A percentile compares a stretch with the other conserved stretches of the same genome.
Evolutionary conservation across 2,888 invertebrate species (phyloP).

Genomic region (Tetheella fluctuosa): DNA sequence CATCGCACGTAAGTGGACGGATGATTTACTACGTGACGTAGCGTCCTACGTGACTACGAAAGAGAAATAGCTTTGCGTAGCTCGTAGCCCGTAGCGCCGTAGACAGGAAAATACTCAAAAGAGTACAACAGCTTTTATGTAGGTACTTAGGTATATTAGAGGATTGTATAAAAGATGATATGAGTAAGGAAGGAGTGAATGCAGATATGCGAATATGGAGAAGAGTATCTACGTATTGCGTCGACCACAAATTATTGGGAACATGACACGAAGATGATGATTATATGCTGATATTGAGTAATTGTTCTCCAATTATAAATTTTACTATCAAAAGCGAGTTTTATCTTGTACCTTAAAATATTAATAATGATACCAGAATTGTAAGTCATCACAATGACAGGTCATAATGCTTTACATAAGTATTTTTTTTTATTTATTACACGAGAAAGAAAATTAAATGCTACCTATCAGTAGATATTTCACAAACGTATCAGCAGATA

Average conservation of each 20-base stretch:
- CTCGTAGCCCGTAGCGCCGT: background rate
- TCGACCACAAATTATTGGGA: no score
- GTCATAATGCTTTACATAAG: constrained; percentile 1
- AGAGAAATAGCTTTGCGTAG: background rate
- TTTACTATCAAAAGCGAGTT: background rate
- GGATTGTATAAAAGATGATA: no score
- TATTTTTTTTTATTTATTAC: constrained; percentile 1
- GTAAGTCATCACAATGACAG: background rate
- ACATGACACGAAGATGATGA: no score
- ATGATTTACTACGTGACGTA: background rate
- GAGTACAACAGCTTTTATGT: background rate
- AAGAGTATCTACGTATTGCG: no score
- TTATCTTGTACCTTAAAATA: constrained; percentile 6
- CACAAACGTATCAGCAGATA: constrained; percentile 11
- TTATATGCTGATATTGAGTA: background rate
- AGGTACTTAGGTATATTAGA: no score
- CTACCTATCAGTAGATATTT: constrained; percentile 8
- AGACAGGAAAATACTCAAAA: background rate
- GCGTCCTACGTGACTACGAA: constrained; percentile 3
- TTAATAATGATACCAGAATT: background rate
- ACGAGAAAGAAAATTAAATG: constrained; percentile 4
- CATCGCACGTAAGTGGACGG: background rate
- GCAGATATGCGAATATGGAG: no score
- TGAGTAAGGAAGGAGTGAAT: no score
- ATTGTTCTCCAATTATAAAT: constrained; percentile 1